Base-by-base conservation (phyloP, 2,113 vertebrate genomes). In the Anoplopoma fimbria region DNA sequence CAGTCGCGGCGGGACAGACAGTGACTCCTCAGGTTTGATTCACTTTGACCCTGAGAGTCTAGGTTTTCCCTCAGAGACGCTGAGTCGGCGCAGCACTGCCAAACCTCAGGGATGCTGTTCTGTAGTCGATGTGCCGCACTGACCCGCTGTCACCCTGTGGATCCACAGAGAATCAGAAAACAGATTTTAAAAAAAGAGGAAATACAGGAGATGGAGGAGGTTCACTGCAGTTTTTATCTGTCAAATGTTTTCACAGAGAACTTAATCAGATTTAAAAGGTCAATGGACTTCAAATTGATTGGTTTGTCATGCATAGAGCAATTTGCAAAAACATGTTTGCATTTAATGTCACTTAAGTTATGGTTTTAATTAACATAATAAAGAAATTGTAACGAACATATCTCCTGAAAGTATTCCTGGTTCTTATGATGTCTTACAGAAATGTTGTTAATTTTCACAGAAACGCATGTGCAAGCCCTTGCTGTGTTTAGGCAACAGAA, bases 1-100 rank as follows among this genome's bases (percentile, higher is more conserved):
- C 60, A 65, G 60, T 57, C 34, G 40, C 49, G 72, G 75, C 19
- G 14, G 63, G 69, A 82, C 74, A 72, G 62, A 83, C n/a, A 57
- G 15, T 31, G 23, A 64, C 69, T 73, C 58, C 49, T 71, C 84
- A 64, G 42, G 53, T 84, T 64, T 76, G 76, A 84, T 76, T 85
- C 31, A 21, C 40, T 19, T 25, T 58, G 64, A 84, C 82, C 82
- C 62, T 0, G 10, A 38, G 82, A 55, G 62, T 34, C 38, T 55
- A 76, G 3, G 7, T 72, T n/a, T 75, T 71, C 49, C 53, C 62
- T 55, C 9, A n/a, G 60, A 74, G 27, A 69, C 19, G 9, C 31
- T 2, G n/a, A 76, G 76, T 58, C 53, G 60, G 45, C 4, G 23
- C 73, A 53, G 67, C 65, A 34, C 58, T 1, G 34, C 49, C 60